A percentile compares a stretch with the other conserved stretches of the same genome.
phyloP scores from a whole-genome alignment of 2,888 invertebrate genomes.

The Hipparchia semele region DNA sequence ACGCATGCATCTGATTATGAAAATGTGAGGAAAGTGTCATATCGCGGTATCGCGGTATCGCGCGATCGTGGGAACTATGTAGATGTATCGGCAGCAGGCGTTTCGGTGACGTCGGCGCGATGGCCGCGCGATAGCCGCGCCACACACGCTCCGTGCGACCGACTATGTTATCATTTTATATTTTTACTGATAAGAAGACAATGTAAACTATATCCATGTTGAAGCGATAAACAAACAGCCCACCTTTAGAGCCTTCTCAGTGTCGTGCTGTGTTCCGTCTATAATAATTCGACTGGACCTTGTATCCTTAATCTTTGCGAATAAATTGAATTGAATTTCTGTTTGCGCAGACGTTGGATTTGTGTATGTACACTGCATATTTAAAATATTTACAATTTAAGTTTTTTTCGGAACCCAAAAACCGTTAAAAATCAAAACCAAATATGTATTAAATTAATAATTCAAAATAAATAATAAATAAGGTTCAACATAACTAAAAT shows the following conservation, averaged over 20 bases:
- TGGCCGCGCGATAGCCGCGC: constrained; percentile 34
- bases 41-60: constrained; percentile 25
- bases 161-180: not conserved
- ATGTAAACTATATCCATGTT: not conserved
- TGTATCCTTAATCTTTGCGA: too few species aligned
- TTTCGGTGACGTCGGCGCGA: constrained; percentile 35
- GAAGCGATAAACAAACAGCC: not conserved
- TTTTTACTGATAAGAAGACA: not conserved
- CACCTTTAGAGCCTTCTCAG: not conserved
- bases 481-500: too few species aligned
- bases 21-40: constrained; percentile 28
- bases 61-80: constrained; percentile 37
- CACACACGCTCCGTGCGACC: constrained; percentile 25
- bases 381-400: too few species aligned
- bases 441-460: too few species aligned
- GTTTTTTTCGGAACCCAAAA: too few species aligned
- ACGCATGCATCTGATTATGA: constrained; percentile 37
- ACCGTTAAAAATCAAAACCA: too few species aligned
- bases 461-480: too few species aligned
- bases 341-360: too few species aligned
- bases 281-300: too few species aligned
- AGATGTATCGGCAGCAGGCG: constrained; percentile 28
- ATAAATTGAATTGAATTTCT: too few species aligned
- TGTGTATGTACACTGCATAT: too few species aligned
- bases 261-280: too few species aligned